Percentiles rank a stretch among this genome's conserved stretches.
These are phyloP conservation scores for Nezara viridula DNA, from an alignment of 2,888 invertebrate genomes.

Conservation along the genomic window DNA sequence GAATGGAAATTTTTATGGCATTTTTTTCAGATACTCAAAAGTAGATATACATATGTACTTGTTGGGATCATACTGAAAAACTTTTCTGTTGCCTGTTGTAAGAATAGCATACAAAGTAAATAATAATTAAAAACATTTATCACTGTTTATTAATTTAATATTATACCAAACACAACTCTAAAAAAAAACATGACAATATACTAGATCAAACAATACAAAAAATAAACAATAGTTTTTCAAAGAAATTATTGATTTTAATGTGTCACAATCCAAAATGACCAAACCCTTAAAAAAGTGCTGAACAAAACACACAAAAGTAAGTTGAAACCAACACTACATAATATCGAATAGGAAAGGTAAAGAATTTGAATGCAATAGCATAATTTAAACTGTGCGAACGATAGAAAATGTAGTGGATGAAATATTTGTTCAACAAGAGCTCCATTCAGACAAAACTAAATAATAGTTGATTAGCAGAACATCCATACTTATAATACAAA, in stretches of 20 bases:
- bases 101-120: neutral
- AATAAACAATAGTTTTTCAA: neutral
- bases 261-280: slow-evolving; percentile 5
- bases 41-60: too few species aligned
- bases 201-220: neutral
- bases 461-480: slow-evolving; percentile 40
- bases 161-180: neutral
- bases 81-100: too few species aligned
- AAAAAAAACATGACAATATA: neutral
- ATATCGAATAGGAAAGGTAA: slow-evolving; percentile 30
- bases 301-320: neutral
- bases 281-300: slow-evolving; percentile 32
- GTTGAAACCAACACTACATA: slow-evolving; percentile 20
- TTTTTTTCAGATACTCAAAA: too few species aligned
- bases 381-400: slow-evolving; percentile 2
- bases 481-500: slow-evolving; percentile 38
- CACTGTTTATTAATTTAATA: neutral
- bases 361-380: slow-evolving; percentile 35
- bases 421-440: slow-evolving; percentile 19
- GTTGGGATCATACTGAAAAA: too few species aligned
- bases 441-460: slow-evolving; percentile 27
- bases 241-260: neutral
- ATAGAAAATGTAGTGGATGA: slow-evolving; percentile 18
- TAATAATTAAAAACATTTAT: neutral
- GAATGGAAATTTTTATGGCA: too few species aligned